Evolutionary conservation across 2,888 invertebrate genomes (phyloP), one percentile per base, ranked within the genome.

Genomic region (Cephalotes varians): DNA sequence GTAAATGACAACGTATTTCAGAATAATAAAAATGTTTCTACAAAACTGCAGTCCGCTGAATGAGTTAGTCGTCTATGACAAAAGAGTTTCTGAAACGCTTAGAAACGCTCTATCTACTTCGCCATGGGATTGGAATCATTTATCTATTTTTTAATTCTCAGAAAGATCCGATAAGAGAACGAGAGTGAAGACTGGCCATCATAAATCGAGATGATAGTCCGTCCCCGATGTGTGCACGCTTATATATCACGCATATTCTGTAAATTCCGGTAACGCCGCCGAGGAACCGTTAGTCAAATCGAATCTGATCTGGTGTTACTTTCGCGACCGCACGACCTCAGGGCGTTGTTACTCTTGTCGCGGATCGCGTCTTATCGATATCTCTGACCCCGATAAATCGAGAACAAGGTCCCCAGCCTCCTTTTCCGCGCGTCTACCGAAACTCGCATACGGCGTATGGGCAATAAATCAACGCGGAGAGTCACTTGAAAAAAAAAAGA

Each of bases 381-480:
- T 85, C 87, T 77, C 51, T 77, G 85, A 83, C 87, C 88, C 58
- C 87, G 85, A 88, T 85, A 85, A 85, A 88, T 87, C 81, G 56
- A 79, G 80, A 84, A 76, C 79, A 83, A 81, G 83, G 71, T 62
- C 25, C 31, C 65, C 49, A 56, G 34, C 62, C 37, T 60, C 51
- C 25, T 58, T 67, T 49, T 18, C 21, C 25, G 12, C 18, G 25
- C 25, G 80, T 37, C 58, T 58, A 44, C 47, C 40, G 60, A 67
- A 67, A 54, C 49, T 71, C 51, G 49, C 18, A 58, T n/a, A 56
- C 10, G 37, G 31, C 54, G 34, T 56, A 56, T 12, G 15, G 69
- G 25, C 77, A 18, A 12, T 79, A 79, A 79, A 79, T 79, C 77
- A 58, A 54, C 25, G 44, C 56, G 34, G 3, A 69, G 44, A 47